Evolutionary conservation across 2,888 invertebrate genomes (phyloP), one percentile per base, ranked within the genome.

Genomic region (Xylota sylvarum): DNA sequence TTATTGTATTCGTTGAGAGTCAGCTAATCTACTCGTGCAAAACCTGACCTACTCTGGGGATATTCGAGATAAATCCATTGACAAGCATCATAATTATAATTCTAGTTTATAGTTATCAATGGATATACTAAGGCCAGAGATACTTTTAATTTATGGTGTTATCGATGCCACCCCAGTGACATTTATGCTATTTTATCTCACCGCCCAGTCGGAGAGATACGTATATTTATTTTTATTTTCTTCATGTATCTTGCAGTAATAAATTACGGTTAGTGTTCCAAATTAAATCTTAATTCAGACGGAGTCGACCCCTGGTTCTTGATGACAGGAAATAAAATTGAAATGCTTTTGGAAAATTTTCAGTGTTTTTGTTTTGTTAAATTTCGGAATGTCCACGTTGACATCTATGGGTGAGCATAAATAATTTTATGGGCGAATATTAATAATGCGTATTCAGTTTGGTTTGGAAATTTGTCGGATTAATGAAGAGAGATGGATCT

Each of bases 351-450:
- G 14, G 10, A 72, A 55, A 35, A 14, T 64, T 27, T 52, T 17
- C 43, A 9, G 35, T 27, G 50, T 32, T 65, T 30, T 46, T 23
- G 14, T 69, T 40, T 58, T n/a, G 43, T 35, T 32, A 46, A 14
- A 70, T 70, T 65, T 70, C 19, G 55, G 76, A 69, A 81, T 82
- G 48, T 56, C 30, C 27, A 14, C 74, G 23, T 23, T 84, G 79
- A 84, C 79, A 78, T 64, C 37, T 64, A 65, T 73, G 74, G 32
- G 48, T 7, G 56, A 35, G 17, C 69, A 79, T 84, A 79, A 74
- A 84, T 84, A 74, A 74, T 74, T 83, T 83, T 46, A 83, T 67
- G 55, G 67, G 46, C 65, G 73, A 19, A 52, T 69, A 46, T 78
- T 78, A 78, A 72, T 83, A 67, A 43, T 73, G 58, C 56, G 17